phyloP scores from a whole-genome alignment of 2,888 invertebrate species.

The Therioaphis trifolii region DNA sequence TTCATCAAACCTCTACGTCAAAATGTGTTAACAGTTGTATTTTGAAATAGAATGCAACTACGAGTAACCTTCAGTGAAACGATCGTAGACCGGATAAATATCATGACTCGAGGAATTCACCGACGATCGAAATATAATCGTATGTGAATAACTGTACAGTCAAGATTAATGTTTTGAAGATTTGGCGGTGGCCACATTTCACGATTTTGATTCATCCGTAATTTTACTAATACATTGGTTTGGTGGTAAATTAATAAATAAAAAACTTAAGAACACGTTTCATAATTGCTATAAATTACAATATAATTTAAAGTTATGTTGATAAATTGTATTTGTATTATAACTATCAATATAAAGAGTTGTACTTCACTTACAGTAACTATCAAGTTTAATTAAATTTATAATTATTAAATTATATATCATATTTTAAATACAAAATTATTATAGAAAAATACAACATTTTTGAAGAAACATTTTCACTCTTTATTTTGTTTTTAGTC shows the following conservation, averaged over 20 bases:
- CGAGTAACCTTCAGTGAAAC: background rate
- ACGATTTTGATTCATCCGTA: background rate
- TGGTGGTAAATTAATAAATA: background rate
- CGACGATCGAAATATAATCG: constrained; percentile 50
- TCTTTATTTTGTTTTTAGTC: too few relatives aligned
- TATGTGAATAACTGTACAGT: constrained; percentile 24
- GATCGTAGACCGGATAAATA: constrained; percentile 25
- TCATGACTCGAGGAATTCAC: background rate
- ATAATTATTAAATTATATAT: too few relatives aligned
- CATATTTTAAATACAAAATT: too few relatives aligned
- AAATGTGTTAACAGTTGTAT: background rate
- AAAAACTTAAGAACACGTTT: too few relatives aligned
- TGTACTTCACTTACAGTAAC: too few relatives aligned
- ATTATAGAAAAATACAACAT: too few relatives aligned
- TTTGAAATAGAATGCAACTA: constrained; percentile 4
- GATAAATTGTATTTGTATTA: too few relatives aligned
- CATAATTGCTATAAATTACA: too few relatives aligned
- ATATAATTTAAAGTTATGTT: too few relatives aligned
- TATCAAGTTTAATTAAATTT: too few relatives aligned
- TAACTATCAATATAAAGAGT: too few relatives aligned
- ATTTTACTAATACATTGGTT: background rate
- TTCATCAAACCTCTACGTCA: background rate
- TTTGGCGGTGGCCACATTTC: background rate
- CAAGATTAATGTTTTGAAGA: constrained; percentile 34
- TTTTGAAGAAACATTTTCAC: too few relatives aligned